Evolutionary conservation across 2,888 invertebrate species (phyloP), one percentile per base, ranked within the genome.

Genomic region (Stenchaetothrips biformis): DNA sequence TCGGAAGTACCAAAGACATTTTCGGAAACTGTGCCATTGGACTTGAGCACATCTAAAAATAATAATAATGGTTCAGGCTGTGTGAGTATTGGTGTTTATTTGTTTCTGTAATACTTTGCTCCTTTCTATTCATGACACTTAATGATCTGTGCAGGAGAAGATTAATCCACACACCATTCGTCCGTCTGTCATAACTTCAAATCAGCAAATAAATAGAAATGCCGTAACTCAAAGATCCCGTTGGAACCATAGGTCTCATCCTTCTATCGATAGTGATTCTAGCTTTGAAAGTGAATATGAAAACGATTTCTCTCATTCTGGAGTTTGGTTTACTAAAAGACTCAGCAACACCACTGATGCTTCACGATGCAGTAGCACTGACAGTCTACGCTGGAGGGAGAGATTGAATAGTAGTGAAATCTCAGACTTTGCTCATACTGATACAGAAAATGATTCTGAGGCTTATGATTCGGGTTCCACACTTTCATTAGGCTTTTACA

Each of bases 221-320:
- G 37, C 37, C 16, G 16, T 59, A 25, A 74, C 9, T 21, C 67
- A 74, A 74, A 74, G 67, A 21, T 74, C 67, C 25, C 21, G 67
- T 7, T 74, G 67, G 67, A 74, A 74, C 11, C 25, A 74, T 25
- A 74, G 67, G 25, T 74, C 67, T 74, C 67, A 74, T 74, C 67
- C 67, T 2, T 74, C 67, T 25, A 74, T 74, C 25, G 67, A 74
- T 74, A 74, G 67, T 74, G 67, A 74, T 21, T 74, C 67, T 1
- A 74, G 67, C 67, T 74, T 74, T 74, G 67, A 74, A 74, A 74
- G 67, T 74, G 67, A 74, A 74, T 25, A 74, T 25, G 67, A 74
- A 74, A 74, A 74, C 25, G 67, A 74, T 25, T 25, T 11, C 25
- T 9, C 67, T 25, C 16, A 59, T 13, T 59, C 59, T 59, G 18